A percentile compares a stretch with the other conserved stretches of the same genome.
Conservation (phyloP, 37 sponge, comb jelly and placozoan genomes). For the Aphrocallistes beatrix region DNA sequence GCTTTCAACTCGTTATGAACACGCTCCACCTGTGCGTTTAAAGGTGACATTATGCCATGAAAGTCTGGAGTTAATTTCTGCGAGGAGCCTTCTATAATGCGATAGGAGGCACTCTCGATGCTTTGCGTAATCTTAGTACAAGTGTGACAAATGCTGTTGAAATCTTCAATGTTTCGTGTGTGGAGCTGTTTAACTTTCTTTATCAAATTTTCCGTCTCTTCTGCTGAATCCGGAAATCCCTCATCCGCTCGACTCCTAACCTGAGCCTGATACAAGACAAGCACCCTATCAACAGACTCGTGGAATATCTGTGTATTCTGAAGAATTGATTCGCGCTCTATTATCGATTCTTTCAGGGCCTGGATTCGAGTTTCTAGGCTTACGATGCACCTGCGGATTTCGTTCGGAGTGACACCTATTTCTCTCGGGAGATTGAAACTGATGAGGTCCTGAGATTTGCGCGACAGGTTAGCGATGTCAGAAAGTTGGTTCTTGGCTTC, state of each 20-base stretch:
- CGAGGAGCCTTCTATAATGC: background rate
- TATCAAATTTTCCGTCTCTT: background rate
- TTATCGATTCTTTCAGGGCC: background rate
- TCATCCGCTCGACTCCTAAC: background rate
- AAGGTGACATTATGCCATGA: background rate
- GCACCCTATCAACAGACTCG: background rate
- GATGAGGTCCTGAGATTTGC: background rate
- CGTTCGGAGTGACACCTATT: background rate
- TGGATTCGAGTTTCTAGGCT: background rate
- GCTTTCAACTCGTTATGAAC: background rate
- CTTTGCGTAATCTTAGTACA: background rate
- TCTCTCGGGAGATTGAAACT: background rate
- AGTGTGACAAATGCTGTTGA: background rate
- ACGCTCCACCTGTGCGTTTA: background rate
- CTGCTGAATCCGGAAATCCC: background rate
- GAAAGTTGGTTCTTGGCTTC: conserved; percentile 5
- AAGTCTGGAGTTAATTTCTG: background rate
- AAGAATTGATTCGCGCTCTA: background rate
- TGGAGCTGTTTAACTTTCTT: background rate
- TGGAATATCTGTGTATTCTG: background rate
- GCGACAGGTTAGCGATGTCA: background rate
- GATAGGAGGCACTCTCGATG: background rate
- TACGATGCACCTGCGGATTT: conserved; percentile 19
- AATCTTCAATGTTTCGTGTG: background rate
- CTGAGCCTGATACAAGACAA: background rate